These are phyloP conservation scores for Catamblyrhynchus diadema DNA, from an alignment of 2,797 vertebrate species.

Conservation along the genomic window DNA sequence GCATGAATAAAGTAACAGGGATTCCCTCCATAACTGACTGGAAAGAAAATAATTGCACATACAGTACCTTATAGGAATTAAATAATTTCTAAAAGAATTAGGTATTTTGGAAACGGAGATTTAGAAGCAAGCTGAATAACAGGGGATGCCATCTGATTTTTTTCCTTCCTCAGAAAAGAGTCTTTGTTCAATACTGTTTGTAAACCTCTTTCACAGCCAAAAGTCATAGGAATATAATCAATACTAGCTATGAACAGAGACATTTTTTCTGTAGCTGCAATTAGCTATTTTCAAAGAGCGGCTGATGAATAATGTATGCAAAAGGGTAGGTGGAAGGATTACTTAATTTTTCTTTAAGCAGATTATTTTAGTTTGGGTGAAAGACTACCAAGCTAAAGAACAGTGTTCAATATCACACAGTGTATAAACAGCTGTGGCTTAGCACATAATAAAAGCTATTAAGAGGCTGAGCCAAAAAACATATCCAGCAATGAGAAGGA, in stretches of 20 bases:
- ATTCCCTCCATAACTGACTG: neutral
- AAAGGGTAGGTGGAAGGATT: neutral
- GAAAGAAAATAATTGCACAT: neutral
- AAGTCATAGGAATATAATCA: slow-evolving; percentile 39
- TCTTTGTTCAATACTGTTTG: neutral
- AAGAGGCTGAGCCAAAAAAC: slow-evolving; percentile 30
- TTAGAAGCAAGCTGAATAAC: neutral
- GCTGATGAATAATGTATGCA: slow-evolving; percentile 50
- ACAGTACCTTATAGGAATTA: neutral
- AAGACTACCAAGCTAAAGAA: slow-evolving; percentile 25
- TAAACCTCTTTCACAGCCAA: neutral
- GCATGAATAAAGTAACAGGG: neutral
- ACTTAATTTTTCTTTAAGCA: slow-evolving; percentile 50
- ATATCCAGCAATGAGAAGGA: slow-evolving; percentile 24
- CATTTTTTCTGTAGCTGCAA: slow-evolving; percentile 40
- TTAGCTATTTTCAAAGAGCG: slow-evolving; percentile 56
- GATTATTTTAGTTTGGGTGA: slow-evolving; percentile 52
- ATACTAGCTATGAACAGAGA: slow-evolving; percentile 48
- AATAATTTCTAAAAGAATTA: neutral
- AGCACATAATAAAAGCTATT: slow-evolving; percentile 46
- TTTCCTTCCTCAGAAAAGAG: neutral
- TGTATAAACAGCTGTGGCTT: slow-evolving; percentile 57
- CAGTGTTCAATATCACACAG: slow-evolving; percentile 29
- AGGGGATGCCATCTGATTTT: neutral
- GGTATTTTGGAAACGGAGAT: neutral